Conservation (phyloP, 2,888 invertebrate genomes). For the Metopia argyrocephala region DNA sequence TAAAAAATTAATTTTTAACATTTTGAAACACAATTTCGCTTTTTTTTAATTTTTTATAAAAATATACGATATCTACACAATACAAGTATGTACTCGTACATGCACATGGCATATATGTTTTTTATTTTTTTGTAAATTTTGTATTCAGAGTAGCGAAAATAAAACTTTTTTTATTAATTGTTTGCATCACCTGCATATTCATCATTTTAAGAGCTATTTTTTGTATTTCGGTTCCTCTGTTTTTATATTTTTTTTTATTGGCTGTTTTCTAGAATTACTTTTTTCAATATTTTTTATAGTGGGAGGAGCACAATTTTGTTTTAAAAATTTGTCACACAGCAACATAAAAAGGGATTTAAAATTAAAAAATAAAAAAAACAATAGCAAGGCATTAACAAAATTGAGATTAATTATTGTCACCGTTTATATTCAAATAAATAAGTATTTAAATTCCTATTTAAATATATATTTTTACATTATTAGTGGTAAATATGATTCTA, state of each 20-base stretch:
- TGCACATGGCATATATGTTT: no score
- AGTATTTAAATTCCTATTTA: no score
- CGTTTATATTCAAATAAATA: no score
- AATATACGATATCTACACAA: no score
- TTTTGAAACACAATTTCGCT: no score
- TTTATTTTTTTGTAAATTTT: no score
- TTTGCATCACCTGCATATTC: conserved; percentile 48
- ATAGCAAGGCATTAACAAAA: conserved; percentile 41
- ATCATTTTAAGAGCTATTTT: conserved; percentile 14
- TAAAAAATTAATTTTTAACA: no score
- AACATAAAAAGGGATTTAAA: conserved; percentile 47
- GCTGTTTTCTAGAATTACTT: not conserved
- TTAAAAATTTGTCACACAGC: conserved; percentile 47
- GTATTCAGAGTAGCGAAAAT: not conserved
- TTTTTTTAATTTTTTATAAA: no score
- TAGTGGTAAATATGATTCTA: no score
- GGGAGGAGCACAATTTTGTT: conserved; percentile 44
- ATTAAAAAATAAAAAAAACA: conserved; percentile 25
- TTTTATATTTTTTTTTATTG: not conserved
- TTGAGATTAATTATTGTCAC: conserved; percentile 21
- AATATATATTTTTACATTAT: no score
- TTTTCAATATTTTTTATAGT: conserved; percentile 27
- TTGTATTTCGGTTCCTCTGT: not conserved
- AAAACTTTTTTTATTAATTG: conserved; percentile 24
- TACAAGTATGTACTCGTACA: no score